A percentile compares a stretch with the other conserved stretches of the same genome.
Conservation (phyloP, 2,113 vertebrate species). For the Pyrgilauda ruficollis region DNA sequence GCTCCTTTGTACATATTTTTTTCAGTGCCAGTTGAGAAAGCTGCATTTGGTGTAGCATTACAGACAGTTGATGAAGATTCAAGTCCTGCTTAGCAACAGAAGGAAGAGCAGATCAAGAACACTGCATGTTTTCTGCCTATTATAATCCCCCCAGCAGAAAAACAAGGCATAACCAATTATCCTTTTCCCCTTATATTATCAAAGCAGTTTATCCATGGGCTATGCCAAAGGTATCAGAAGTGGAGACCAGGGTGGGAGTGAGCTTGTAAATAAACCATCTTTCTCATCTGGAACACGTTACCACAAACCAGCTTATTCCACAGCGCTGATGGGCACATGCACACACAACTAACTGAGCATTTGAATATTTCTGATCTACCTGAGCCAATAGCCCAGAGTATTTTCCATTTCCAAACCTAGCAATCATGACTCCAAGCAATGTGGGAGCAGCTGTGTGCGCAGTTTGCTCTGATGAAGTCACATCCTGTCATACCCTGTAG, state of each 20-base stretch:
- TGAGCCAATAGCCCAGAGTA: neutral
- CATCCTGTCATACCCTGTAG: neutral
- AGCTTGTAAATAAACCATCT: neutral
- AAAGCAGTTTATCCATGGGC: neutral
- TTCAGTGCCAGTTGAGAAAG: neutral
- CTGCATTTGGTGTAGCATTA: neutral
- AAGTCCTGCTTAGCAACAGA: neutral
- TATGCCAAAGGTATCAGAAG: neutral
- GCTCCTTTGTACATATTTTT: neutral
- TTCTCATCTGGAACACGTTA: neutral
- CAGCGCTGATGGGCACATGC: neutral
- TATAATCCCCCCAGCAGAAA: neutral
- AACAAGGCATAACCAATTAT: neutral
- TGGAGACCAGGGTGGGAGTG: neutral
- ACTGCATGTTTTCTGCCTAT: neutral
- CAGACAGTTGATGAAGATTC: neutral
- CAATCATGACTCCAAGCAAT: neutral
- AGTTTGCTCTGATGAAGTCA: conserved; percentile 24
- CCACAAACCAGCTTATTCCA: neutral
- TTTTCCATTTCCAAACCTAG: neutral
- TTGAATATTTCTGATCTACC: neutral
- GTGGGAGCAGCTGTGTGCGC: neutral
- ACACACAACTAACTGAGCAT: neutral
- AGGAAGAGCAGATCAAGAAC: neutral
- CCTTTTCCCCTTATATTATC: neutral